Evolutionary conservation across 2,888 invertebrate species (phyloP).

Genomic region (Aleiodes leptofemur): DNA sequence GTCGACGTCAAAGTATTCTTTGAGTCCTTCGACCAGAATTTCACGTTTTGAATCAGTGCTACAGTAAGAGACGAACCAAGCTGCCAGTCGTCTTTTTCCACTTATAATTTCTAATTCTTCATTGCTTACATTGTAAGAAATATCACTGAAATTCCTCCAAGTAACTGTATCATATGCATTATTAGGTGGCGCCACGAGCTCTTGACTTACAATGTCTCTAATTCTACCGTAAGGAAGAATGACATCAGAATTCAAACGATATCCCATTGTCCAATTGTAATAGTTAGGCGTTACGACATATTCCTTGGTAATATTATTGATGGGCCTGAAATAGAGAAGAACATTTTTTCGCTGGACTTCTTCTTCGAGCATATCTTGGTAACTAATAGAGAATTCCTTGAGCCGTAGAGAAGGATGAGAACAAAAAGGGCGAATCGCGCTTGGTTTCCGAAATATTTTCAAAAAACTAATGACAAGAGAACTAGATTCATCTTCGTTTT

Average conservation of each 20-base stretch:
- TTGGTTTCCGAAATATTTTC: too few relatives aligned
- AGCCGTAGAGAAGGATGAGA: too few relatives aligned
- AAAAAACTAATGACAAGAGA: too few relatives aligned
- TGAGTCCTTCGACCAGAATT: conserved; percentile 72
- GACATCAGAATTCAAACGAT: conserved; percentile 45
- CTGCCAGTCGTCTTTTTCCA: conserved; percentile 71
- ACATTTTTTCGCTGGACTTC: too few relatives aligned
- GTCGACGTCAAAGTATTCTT: conserved; percentile 72
- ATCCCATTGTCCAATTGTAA: too few relatives aligned
- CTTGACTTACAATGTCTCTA: conserved; percentile 8
- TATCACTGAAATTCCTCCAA: conserved; percentile 16
- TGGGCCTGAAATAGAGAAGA: conserved; percentile 18
- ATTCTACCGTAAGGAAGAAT: conserved; percentile 39
- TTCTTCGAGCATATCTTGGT: too few relatives aligned
- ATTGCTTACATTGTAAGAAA: not conserved
- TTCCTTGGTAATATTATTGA: not conserved
- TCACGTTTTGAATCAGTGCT: conserved; percentile 70
- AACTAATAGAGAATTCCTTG: too few relatives aligned
- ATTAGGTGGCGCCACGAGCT: too few relatives aligned
- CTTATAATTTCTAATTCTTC: conserved; percentile 20
- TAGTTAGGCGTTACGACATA: conserved; percentile 20
- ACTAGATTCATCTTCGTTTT: too few relatives aligned
- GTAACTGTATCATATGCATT: conserved; percentile 6
- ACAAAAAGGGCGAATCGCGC: too few relatives aligned
- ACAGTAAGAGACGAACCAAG: conserved; percentile 74